phyloP scores from a whole-genome alignment of 2,888 invertebrate genomes.

The Bugula neritina region DNA sequence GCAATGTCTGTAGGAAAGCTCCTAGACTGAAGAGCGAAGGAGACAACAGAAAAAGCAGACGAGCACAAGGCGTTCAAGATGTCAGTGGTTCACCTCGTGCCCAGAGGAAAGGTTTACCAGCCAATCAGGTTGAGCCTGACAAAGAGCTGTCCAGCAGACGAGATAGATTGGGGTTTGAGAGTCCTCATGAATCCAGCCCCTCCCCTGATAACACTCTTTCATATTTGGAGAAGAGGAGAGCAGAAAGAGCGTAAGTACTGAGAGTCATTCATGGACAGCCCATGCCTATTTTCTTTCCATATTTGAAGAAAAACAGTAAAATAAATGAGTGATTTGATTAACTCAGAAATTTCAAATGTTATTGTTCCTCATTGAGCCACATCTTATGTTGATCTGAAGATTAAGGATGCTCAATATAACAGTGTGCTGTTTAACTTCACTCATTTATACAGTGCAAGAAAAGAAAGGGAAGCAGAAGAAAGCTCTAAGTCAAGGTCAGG shows the following conservation, averaged over 20 bases:
- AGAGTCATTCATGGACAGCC: too few relatives aligned
- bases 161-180: not conserved
- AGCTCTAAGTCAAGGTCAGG: conserved; percentile 5
- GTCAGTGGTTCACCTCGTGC: not conserved
- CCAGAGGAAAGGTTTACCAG: not conserved
- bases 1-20: too few relatives aligned
- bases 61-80: conserved; percentile 4
- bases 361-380: too few relatives aligned
- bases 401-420: too few relatives aligned
- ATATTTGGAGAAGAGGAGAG: conserved; percentile 26
- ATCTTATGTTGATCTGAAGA: too few relatives aligned
- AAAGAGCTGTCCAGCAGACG: not conserved
- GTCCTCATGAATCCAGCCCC: not conserved
- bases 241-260: conserved; percentile 26
- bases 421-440: too few relatives aligned
- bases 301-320: too few relatives aligned
- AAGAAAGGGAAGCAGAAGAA: conserved; percentile 22
- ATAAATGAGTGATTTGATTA: too few relatives aligned
- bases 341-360: too few relatives aligned
- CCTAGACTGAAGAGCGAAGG: conserved; percentile 27
- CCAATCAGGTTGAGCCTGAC: not conserved
- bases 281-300: too few relatives aligned
- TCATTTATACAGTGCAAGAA: not conserved
- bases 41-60: conserved; percentile 26
- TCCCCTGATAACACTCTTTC: not conserved